Evolutionary conservation across 2,113 vertebrate genomes (phyloP), one percentile per base, ranked within the genome.

Genomic region (Notarius lentiginosus): DNA sequence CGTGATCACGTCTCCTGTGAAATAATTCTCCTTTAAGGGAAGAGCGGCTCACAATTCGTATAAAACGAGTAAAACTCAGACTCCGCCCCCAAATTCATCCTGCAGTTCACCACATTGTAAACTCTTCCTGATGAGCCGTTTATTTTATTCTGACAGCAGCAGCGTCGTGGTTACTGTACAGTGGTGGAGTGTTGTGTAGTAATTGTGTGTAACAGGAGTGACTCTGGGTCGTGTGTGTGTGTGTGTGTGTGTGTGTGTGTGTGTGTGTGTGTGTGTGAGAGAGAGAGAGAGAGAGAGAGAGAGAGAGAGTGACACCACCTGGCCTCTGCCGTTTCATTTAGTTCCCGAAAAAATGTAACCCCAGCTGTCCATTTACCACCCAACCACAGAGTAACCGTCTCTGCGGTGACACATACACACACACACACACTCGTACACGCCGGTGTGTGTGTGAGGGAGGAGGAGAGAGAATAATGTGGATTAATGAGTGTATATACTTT

Each of bases 281-380:
- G n/a, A n/a, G n/a, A n/a, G n/a, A n/a, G n/a, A n/a, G n/a, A n/a
- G n/a, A n/a, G n/a, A n/a, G n/a, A n/a, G n/a, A n/a, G n/a, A n/a
- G n/a, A 22, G 51, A 55, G 60, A n/a, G 49, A 4, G 12, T 53
- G 24, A 18, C n/a, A 79, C 15, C 82, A 83, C 82, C 82, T 83
- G 82, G 49, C 24, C 47, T 24, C 68, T 7, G 1, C 61, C 9
- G 81, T 65, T 65, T n/a, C 0, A 0, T 55, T 83, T 76, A 41
- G 53, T 83, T 83, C 53, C 49, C 63, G 82, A 83, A 68, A 34
- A 83, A 27, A 66, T 11, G 1, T 49, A 68, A 41, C 84, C 30
- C 24, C 20, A 79, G 73, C 84, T 86, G 84, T 86, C 73, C 72
- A 77, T 22, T 63, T 49, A 51, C 84, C 58, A 65, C 84, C 73